phyloP scores from a whole-genome alignment of 1,140 invertebrate genomes.

The Mercenaria mercenaria region DNA sequence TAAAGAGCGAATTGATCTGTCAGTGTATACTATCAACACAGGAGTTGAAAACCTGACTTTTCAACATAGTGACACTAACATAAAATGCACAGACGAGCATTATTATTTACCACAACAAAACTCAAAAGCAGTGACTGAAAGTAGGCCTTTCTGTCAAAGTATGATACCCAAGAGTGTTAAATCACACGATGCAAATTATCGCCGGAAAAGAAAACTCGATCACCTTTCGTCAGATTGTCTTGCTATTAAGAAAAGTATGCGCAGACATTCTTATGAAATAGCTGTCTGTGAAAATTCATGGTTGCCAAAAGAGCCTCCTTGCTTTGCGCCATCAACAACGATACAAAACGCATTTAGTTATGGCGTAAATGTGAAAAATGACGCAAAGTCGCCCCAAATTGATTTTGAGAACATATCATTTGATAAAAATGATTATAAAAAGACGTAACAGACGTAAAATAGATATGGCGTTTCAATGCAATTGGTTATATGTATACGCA shows the following conservation, averaged over 20 bases:
- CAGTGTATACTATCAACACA: constrained; percentile 1
- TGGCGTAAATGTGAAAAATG: background rate
- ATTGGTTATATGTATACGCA: no score
- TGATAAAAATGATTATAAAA: background rate
- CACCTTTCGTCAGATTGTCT: constrained; percentile 11
- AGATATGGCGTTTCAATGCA: no score
- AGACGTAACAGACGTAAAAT: background rate
- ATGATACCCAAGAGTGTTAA: background rate
- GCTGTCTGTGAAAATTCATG: constrained; percentile 50
- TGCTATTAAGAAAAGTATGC: constrained; percentile 18
- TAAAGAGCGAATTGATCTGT: background rate
- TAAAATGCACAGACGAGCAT: constrained; percentile 11
- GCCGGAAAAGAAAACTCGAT: background rate
- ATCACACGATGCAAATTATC: background rate
- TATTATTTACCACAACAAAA: background rate
- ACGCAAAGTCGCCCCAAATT: background rate
- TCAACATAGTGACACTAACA: constrained; percentile 31
- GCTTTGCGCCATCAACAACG: background rate
- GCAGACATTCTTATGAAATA: constrained; percentile 54
- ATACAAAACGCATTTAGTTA: constrained; percentile 1
- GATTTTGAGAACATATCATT: constrained; percentile 58
- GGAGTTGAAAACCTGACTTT: constrained; percentile 31
- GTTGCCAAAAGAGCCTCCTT: background rate
- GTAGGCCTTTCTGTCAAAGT: background rate
- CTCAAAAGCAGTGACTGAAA: background rate